These are phyloP conservation scores for Stomatorhinus walkeri DNA, from an alignment of 2,797 vertebrate genomes.

Conservation along the genomic window DNA sequence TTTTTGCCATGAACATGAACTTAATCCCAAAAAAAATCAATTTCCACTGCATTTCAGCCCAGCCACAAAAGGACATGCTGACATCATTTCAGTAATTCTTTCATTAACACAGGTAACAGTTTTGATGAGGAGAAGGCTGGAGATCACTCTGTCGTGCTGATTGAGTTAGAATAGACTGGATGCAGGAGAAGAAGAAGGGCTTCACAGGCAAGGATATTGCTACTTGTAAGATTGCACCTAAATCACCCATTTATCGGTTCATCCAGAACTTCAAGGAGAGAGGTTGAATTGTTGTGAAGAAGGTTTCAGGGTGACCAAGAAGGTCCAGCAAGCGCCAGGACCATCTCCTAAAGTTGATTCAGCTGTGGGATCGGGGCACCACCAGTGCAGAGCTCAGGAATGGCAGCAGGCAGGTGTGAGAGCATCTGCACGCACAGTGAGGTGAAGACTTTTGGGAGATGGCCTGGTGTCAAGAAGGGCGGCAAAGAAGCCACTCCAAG, in stretches of 20 bases:
- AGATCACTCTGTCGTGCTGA: background rate
- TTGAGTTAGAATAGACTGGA: background rate
- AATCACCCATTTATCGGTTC: background rate
- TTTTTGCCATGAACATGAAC: background rate
- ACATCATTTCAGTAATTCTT: background rate
- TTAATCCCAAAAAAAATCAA: background rate
- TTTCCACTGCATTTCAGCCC: background rate
- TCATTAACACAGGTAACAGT: background rate
- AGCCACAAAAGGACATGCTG: background rate
- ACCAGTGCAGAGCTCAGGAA: background rate
- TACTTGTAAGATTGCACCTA: background rate
- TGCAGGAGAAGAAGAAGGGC: background rate
- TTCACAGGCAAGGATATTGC: background rate
- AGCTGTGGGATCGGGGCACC: background rate
- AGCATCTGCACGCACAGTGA: background rate
- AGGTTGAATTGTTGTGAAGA: background rate
- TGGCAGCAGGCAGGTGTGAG: background rate
- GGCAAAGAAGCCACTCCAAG: background rate
- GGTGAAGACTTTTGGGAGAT: background rate
- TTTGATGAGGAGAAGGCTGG: background rate
- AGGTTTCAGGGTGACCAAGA: background rate
- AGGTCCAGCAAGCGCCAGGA: background rate
- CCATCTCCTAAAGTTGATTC: background rate
- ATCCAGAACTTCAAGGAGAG: background rate
- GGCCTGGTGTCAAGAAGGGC: background rate